Evolutionary conservation across 2,888 invertebrate species (phyloP).

Genomic region (Liopterus haemorrhoidalis): DNA sequence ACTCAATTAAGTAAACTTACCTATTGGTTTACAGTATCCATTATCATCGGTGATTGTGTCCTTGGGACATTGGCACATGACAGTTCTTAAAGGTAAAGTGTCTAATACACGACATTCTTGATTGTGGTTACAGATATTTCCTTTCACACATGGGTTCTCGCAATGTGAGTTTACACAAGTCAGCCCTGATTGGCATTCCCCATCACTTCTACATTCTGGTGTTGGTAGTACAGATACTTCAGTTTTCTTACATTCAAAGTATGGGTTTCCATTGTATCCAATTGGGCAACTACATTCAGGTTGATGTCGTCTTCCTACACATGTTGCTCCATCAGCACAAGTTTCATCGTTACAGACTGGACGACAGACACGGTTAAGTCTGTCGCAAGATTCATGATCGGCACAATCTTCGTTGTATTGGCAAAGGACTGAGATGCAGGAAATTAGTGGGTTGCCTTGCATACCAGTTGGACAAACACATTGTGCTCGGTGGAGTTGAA

Average conservation of each 20-base stretch:
- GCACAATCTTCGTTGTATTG: slow-evolving; percentile 87
- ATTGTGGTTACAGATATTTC: slow-evolving; percentile 67
- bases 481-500: slow-evolving; percentile 68
- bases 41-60: slow-evolving; percentile 70
- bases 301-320: slow-evolving; percentile 68
- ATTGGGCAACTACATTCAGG: slow-evolving; percentile 70
- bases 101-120: slow-evolving; percentile 76
- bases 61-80: slow-evolving; percentile 80
- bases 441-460: slow-evolving; percentile 74
- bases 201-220: slow-evolving; percentile 66
- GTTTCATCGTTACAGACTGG: slow-evolving; percentile 76
- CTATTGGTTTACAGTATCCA: slow-evolving; percentile 59
- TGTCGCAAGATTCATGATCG: slow-evolving; percentile 76
- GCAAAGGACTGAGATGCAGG: slow-evolving; percentile 77
- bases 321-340: slow-evolving; percentile 73
- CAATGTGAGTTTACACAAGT: slow-evolving; percentile 75
- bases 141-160: slow-evolving; percentile 67
- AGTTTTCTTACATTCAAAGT: slow-evolving; percentile 57
- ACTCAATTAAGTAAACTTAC: slow-evolving; percentile 21
- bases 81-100: slow-evolving; percentile 71
- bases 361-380: slow-evolving; percentile 74
- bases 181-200: slow-evolving; percentile 67
- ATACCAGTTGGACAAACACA: slow-evolving; percentile 81
- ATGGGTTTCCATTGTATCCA: slow-evolving; percentile 75
- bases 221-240: slow-evolving; percentile 42